Evolutionary conservation across 1,140 invertebrate species (phyloP).

Genomic region (Drosophila cardini): DNA sequence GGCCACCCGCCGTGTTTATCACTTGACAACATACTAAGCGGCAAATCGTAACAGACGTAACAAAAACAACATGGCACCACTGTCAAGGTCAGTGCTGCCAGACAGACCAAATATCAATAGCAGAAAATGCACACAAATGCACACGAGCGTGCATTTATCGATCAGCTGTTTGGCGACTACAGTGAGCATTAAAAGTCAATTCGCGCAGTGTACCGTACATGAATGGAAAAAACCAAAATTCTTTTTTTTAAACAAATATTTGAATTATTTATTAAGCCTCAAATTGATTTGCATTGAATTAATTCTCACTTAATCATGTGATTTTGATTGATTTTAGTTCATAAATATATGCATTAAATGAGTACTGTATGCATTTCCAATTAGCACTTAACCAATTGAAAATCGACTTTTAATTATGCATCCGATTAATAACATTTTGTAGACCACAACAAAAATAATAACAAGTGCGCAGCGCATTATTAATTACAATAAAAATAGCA

Average conservation of each 20-base stretch:
- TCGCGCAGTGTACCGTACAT: background rate
- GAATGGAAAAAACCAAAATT: background rate
- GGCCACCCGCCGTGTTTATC: conserved; percentile 17
- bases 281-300: conserved; percentile 15
- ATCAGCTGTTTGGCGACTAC: conserved; percentile 39
- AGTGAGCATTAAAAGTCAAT: conserved; percentile 3
- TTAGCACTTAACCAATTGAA: conserved; percentile 23
- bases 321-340: conserved; percentile 1
- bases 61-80: conserved; percentile 4
- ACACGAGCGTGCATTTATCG: background rate
- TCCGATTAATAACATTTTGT: conserved; percentile 16
- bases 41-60: background rate
- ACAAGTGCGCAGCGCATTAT: conserved; percentile 27
- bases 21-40: background rate
- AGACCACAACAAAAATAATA: conserved; percentile 10
- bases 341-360: background rate
- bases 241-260: background rate
- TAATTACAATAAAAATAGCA: conserved; percentile 21
- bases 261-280: conserved; percentile 15
- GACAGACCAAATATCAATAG: conserved; percentile 33
- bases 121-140: background rate
- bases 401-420: conserved; percentile 33
- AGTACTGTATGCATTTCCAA: background rate
- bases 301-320: conserved; percentile 6
- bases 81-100: conserved; percentile 50